These are phyloP conservation scores for Drosophila eugracilis DNA, from an alignment of 1,140 invertebrate species.

Conservation along the genomic window DNA sequence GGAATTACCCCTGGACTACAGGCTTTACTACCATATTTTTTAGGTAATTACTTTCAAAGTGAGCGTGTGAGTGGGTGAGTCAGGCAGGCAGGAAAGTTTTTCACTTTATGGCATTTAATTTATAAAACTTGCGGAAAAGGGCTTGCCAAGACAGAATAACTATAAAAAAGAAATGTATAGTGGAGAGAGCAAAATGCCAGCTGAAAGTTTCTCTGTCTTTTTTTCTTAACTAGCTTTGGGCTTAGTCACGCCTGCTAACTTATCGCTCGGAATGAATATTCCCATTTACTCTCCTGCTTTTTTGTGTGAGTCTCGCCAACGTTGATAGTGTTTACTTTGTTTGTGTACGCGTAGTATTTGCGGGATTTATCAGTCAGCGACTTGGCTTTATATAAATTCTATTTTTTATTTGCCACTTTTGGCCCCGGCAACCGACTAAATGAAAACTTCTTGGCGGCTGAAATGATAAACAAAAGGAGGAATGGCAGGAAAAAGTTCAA, in stretches of 20 bases:
- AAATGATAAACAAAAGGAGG: constrained; percentile 35
- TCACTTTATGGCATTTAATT: constrained; percentile 70
- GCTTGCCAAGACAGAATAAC: constrained; percentile 35
- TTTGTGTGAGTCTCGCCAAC: constrained; percentile 19
- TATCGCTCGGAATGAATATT: constrained; percentile 65
- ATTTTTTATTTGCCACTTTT: constrained; percentile 45
- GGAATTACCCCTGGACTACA: constrained; percentile 11
- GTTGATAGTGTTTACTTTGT: constrained; percentile 45
- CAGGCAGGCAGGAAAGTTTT: constrained; percentile 69
- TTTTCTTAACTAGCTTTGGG: constrained; percentile 18
- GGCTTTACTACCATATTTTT: constrained; percentile 43
- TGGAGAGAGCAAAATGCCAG: constrained; percentile 21
- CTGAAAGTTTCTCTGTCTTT: constrained; percentile 45
- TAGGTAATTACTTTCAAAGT: constrained; percentile 79
- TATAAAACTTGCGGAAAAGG: constrained; percentile 52
- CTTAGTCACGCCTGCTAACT: constrained; percentile 69
- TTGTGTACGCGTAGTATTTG: constrained; percentile 12
- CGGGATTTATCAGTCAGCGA: constrained; percentile 50
- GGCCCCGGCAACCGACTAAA: constrained; percentile 42
- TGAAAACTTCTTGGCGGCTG: constrained; percentile 28
- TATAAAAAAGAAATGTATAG: constrained; percentile 17
- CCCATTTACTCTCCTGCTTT: constrained; percentile 17
- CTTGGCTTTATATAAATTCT: constrained; percentile 50
- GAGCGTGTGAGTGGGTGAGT: constrained; percentile 69
- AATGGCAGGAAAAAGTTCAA: constrained; percentile 33